Evolutionary conservation across 2,797 vertebrate genomes (phyloP), one percentile per base, ranked within the genome.

Genomic region (Brachyrhaphis roseni): DNA sequence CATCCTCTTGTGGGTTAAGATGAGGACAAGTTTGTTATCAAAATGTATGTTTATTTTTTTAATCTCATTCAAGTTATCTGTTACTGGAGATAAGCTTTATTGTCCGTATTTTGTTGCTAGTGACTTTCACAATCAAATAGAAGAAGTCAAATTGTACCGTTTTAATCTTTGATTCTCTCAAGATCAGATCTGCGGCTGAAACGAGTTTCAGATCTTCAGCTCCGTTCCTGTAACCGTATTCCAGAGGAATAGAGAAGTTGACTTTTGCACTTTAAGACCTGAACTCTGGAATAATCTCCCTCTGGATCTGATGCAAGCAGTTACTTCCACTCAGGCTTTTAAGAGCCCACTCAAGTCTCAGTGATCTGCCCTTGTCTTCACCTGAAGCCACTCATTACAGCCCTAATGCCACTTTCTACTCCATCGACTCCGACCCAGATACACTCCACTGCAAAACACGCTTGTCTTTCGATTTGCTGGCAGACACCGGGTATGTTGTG

Each of bases 231-330:
- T 75, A 57, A 41, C 70, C 5, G 1, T 45, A 36, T 15, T 70
- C 66, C 81, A 4, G 26, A 74, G 43, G 23, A 76, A 72, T 26
- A 41, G 43, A 34, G 55, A 74, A 36, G 70, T 53, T 28, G 82
- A 80, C 68, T 80, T 55, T 26, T 72, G 78, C 75, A 34, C 77
- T 81, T 5, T 41, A 74, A 49, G 74, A 77, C 66, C 73, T 86
- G 90, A 93, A 86, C 91, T 88, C 85, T 82, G 84, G 70, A 79
- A 46, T 81, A 16, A 83, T 79, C 82, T 91, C 88, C 87, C 86
- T 82, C 70, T 90, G 90, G 84, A 88, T 77, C 82, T 34, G 75
- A 78, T 70, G 53, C 4, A 70, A 73, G 87, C 75, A 77, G 75
- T 74, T 64, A 66, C 84, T 78, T 70, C 76, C 84, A 84, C 90